Evolutionary conservation across 2,797 vertebrate genomes (phyloP).

Genomic region (Pelochelys cantorii): DNA sequence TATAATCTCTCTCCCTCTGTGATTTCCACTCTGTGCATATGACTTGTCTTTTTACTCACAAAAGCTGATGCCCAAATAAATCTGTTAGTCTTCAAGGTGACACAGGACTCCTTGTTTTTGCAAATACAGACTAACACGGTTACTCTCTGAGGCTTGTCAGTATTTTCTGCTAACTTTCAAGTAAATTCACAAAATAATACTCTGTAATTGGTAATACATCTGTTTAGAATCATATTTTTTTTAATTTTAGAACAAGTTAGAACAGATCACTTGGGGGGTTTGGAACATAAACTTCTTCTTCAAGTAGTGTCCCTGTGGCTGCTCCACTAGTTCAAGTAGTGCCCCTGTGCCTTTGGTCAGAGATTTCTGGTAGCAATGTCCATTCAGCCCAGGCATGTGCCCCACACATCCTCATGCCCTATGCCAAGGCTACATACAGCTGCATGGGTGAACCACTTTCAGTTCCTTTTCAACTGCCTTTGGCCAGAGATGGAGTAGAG

Average conservation of each 20-base stretch:
- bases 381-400: neutral
- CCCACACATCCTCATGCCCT: neutral
- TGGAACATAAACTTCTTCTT: accelerated
- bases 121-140: no score
- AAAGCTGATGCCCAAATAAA: no score
- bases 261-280: constrained; percentile 48
- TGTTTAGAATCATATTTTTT: constrained; percentile 28
- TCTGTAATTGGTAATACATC: constrained; percentile 34
- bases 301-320: neutral
- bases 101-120: no score
- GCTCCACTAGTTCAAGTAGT: neutral
- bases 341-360: neutral
- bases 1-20: no score
- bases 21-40: no score
- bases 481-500: neutral
- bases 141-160: no score
- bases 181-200: constrained; percentile 47
- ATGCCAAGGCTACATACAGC: neutral
- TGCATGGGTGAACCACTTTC: neutral
- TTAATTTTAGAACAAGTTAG: constrained; percentile 44
- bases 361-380: neutral
- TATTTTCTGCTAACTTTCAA: constrained; percentile 45
- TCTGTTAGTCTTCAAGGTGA: no score
- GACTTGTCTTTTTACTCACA: no score
- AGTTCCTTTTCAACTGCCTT: neutral